phyloP scores from a whole-genome alignment of 2,113 vertebrate genomes.

The Rhynchomys soricoides region DNA sequence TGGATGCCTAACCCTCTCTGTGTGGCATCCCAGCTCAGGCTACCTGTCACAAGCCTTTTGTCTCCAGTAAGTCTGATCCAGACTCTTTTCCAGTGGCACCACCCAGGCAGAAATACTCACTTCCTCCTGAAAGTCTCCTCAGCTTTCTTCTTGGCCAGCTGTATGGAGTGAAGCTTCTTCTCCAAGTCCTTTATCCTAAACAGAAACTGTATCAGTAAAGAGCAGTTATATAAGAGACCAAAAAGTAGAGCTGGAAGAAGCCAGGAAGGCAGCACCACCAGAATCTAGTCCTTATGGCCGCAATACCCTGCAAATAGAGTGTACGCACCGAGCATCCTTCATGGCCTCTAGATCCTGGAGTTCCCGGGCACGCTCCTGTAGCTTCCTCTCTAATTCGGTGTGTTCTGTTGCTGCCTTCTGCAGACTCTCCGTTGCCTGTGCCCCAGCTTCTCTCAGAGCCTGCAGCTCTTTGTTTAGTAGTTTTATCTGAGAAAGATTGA shows the following conservation, averaged over 20 bases:
- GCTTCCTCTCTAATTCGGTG: conserved; percentile 78
- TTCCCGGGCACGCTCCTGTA: conserved; percentile 81
- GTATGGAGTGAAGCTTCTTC: conserved; percentile 73
- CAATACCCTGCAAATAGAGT: accelerated
- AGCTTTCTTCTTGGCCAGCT: conserved; percentile 79
- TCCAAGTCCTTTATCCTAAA: conserved; percentile 88
- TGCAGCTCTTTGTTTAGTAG: conserved; percentile 85
- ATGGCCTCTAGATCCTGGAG: conserved; percentile 80
- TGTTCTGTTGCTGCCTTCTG: conserved; percentile 78
- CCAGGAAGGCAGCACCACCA: not conserved
- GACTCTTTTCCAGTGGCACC: not conserved
- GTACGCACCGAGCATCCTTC: conserved; percentile 85
- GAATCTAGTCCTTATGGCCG: not conserved
- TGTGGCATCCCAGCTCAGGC: not conserved
- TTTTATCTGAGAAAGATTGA: conserved; percentile 82
- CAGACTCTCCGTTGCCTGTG: conserved; percentile 80
- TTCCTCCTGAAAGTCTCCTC: conserved; percentile 83
- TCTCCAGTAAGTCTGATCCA: not conserved
- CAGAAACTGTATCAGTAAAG: not conserved
- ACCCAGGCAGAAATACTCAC: conserved; percentile 79
- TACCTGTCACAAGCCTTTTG: not conserved
- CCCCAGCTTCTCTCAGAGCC: conserved; percentile 76
- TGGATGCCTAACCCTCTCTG: not conserved
- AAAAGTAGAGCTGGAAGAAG: no score
- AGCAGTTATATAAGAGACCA: not conserved